Evolutionary conservation across 2,113 vertebrate species (phyloP), one percentile per base, ranked within the genome.

Genomic region (Cyanoderma ruficeps): DNA sequence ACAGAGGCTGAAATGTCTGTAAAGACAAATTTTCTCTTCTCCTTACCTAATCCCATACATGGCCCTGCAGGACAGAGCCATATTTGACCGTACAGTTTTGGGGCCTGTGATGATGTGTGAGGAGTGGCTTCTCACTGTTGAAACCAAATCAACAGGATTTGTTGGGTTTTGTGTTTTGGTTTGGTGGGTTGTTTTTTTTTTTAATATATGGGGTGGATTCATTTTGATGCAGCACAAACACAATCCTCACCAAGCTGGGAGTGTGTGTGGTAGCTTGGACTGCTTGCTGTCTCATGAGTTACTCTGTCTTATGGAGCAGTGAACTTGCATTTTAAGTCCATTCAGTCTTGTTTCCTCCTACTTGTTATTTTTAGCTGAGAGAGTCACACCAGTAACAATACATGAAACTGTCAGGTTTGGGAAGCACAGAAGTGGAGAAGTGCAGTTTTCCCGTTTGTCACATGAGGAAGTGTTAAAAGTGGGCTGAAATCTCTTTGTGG

Each of bases 41-140:
- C 19, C 5, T 71, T 84, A 4, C 39, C 17, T 8, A 15, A 0
- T 37, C 31, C 65, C 13, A 6, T 50, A 12, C 2, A 0, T 57
- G 44, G 46, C 22, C 15, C 37, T 83, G 67, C 60, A 75, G 75
- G 55, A 11, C 35, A 63, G 59, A 75, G 50, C 70, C 17, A 3
- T 59, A 11, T 87, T 72, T 74, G 59, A 35, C 57, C 2, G 0
- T 41, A 4, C 13, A 23, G 8, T 55, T 59, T 33, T 78, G 56
- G 52, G 71, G n/a, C 60, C 68, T 41, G 0, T 30, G 17, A 0
- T 30, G 17, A 31, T 15, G 4, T 88, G 17, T 42, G 25, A 83
- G 64, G 41, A 83, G 13, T 10, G 19, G 27, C 71, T 93, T 81
- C 20, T 81, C 7, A 2, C 35, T 52, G 33, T 35, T 67, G 28